These are phyloP conservation scores for Gryllus longicercus DNA, from an alignment of 2,888 invertebrate genomes.

Conservation along the genomic window DNA sequence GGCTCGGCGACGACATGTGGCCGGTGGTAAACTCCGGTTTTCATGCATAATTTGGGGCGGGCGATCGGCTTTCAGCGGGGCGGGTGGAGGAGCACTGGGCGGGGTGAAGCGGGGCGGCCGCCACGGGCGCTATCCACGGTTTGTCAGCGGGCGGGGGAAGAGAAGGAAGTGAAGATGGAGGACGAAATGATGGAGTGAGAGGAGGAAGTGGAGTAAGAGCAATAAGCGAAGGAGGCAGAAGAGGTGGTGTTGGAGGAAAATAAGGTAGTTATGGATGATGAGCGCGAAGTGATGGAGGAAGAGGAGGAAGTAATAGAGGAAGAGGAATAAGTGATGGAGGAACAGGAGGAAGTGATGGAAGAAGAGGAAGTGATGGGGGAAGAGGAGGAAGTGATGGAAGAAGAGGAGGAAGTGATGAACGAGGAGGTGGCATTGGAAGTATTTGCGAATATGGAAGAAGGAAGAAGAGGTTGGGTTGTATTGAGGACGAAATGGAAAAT, in stretches of 20 bases:
- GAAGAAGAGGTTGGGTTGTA: background rate
- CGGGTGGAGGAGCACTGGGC: background rate
- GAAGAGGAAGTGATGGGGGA: background rate
- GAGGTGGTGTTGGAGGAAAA: too few relatives aligned
- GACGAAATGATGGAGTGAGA: too few relatives aligned
- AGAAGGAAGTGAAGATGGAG: too few relatives aligned
- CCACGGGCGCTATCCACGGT: background rate
- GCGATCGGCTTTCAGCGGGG: background rate
- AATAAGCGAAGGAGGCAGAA: too few relatives aligned
- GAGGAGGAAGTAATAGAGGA: background rate
- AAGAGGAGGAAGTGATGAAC: background rate
- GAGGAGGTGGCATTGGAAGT: background rate
- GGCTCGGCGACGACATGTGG: background rate
- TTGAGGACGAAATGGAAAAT: background rate
- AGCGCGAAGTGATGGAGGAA: too few relatives aligned
- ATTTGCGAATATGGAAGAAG: background rate
- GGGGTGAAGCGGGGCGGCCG: background rate
- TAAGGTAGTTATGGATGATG: too few relatives aligned
- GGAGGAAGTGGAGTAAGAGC: too few relatives aligned
- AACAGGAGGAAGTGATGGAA: too few relatives aligned
- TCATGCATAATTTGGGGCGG: background rate
- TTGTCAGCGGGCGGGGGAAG: too few relatives aligned
- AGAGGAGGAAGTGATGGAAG: background rate
- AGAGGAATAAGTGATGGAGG: too few relatives aligned
- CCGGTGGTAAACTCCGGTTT: conserved; percentile 17